Conservation (phyloP, 2,797 vertebrate genomes). For the Sebastes goodei region DNA sequence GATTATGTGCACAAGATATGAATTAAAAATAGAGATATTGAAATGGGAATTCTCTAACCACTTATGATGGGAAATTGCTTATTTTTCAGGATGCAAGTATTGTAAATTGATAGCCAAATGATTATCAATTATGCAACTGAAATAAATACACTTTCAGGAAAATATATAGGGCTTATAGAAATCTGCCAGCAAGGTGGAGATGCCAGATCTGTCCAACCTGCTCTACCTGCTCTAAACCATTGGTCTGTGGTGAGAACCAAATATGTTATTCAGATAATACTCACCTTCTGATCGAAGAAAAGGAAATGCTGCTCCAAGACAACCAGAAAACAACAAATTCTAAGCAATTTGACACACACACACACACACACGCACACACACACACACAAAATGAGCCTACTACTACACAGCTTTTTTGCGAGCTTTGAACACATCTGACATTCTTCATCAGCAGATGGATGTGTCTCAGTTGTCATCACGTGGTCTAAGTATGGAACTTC, state of each 20-base stretch:
- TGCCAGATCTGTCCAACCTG: background rate
- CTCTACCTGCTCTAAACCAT: background rate
- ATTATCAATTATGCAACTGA: background rate
- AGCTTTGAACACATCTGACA: background rate
- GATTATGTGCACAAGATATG: background rate
- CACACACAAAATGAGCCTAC: background rate
- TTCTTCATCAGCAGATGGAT: background rate
- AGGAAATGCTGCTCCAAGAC: background rate
- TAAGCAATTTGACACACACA: background rate
- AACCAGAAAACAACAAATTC: background rate
- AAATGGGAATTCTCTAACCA: background rate
- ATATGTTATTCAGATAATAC: background rate
- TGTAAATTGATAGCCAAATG: background rate
- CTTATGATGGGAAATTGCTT: background rate
- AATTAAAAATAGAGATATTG: background rate
- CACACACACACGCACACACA: too few relatives aligned
- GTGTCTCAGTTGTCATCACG: background rate
- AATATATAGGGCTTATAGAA: background rate
- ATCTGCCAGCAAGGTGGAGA: background rate
- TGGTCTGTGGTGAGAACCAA: background rate
- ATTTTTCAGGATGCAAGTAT: background rate
- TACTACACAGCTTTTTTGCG: background rate
- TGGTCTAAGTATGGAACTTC: background rate
- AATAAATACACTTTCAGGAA: background rate
- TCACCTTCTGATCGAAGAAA: background rate